phyloP scores from a whole-genome alignment of 2,113 vertebrate genomes.

The Mormyrus lacerda region DNA sequence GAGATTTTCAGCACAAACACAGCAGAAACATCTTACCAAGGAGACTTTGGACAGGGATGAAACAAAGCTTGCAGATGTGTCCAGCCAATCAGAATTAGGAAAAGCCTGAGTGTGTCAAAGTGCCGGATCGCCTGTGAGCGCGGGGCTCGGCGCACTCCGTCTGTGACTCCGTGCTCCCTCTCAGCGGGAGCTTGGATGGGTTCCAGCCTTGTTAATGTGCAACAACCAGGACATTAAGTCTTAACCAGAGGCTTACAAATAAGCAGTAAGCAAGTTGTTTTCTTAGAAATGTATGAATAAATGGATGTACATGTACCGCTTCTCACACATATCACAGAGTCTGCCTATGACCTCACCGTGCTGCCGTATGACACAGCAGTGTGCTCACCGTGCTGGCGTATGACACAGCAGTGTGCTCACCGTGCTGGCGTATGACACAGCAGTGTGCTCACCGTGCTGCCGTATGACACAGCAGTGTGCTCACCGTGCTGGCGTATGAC shows the following conservation, averaged over 20 bases:
- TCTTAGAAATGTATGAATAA: not conserved
- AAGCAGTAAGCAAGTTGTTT: not conserved
- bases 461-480: too few species aligned
- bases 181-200: conserved; percentile 14
- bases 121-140: not conserved
- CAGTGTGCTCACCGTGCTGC: not conserved
- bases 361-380: not conserved
- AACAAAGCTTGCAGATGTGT: not conserved
- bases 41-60: not conserved
- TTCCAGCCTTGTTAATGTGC: conserved; percentile 16
- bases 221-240: not conserved
- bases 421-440: not conserved
- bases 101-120: not conserved
- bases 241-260: conserved; percentile 1
- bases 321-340: not conserved
- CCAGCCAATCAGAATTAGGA: not conserved
- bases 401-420: too few species aligned
- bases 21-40: not conserved
- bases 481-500: not conserved
- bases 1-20: not conserved
- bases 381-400: not conserved
- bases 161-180: not conserved
- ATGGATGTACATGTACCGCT: not conserved
- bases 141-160: not conserved
- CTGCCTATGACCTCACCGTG: not conserved